These are phyloP conservation scores for Sciaenops ocellatus DNA, from an alignment of 2,797 vertebrate genomes.

Conservation along the genomic window DNA sequence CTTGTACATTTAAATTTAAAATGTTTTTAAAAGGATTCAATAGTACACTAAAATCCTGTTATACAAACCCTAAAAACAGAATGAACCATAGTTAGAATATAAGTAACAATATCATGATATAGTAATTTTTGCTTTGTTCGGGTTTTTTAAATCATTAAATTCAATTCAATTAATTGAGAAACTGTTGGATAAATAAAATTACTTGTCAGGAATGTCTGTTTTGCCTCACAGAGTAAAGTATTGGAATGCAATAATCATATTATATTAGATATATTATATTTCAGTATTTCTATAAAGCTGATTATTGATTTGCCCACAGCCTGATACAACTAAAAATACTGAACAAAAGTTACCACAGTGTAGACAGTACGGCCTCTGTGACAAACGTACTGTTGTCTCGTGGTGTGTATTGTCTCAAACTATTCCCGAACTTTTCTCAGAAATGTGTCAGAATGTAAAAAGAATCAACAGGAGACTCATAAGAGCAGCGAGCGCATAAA, in stretches of 20 bases:
- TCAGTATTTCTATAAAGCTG: neutral
- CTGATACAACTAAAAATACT: neutral
- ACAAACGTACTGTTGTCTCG: slow-evolving; percentile 2
- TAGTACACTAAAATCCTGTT: neutral
- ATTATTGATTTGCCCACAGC: neutral
- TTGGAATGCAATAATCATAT: neutral
- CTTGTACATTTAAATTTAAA: neutral
- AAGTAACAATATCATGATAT: neutral
- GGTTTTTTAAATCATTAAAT: neutral
- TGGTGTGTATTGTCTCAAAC: neutral
- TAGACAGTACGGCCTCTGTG: neutral
- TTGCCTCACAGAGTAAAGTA: neutral
- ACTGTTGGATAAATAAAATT: neutral
- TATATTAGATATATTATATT: neutral
- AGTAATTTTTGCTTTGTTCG: neutral
- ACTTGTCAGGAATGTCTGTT: neutral
- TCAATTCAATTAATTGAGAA: neutral
- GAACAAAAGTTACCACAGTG: neutral
- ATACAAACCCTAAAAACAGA: neutral
- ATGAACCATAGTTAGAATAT: too few species aligned
- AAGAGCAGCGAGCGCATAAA: slow-evolving; percentile 11
- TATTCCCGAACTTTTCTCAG: slow-evolving; percentile 14
- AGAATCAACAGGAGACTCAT: slow-evolving; percentile 45
- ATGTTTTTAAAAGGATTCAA: neutral
- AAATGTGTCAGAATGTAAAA: slow-evolving; percentile 36